These are phyloP conservation scores for Plodia interpunctella DNA, from an alignment of 1,140 invertebrate species.

Conservation along the genomic window DNA sequence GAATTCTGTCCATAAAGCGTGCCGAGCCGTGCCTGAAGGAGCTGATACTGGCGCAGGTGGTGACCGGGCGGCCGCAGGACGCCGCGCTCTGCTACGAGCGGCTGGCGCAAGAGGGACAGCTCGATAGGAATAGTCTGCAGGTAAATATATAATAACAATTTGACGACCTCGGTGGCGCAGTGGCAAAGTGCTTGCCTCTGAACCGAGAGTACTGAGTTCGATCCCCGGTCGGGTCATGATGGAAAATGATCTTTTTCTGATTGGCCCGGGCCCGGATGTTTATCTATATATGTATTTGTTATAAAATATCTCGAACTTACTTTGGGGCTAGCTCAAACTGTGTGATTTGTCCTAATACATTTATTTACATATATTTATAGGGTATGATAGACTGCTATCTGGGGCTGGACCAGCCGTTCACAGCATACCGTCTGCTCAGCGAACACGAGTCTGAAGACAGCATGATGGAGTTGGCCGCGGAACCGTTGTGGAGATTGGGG, in stretches of 20 bases:
- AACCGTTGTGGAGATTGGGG: conserved; percentile 92
- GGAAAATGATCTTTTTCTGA: too few species aligned
- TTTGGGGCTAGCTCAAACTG: too few species aligned
- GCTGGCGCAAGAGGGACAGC: conserved; percentile 78
- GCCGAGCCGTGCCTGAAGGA: conserved; percentile 83
- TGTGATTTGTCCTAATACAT: too few species aligned
- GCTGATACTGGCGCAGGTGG: conserved; percentile 84
- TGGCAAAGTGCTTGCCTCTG: too few species aligned
- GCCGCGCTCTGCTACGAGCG: conserved; percentile 87
- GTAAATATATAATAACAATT: conserved; percentile 27
- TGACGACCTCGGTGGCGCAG: too few species aligned
- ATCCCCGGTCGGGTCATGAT: too few species aligned
- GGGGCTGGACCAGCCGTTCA: conserved; percentile 86
- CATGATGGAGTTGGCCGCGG: conserved; percentile 83
- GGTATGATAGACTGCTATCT: conserved; percentile 80
- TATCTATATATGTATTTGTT: too few species aligned
- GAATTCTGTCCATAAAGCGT: conserved; percentile 81
- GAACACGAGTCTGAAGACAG: conserved; percentile 76
- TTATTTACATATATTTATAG: too few species aligned
- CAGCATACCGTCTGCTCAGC: conserved; percentile 80
- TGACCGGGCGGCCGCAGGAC: conserved; percentile 84
- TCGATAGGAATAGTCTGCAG: conserved; percentile 77
- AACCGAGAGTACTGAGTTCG: too few species aligned
- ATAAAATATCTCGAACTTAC: too few species aligned
- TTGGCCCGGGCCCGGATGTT: too few species aligned